Base-by-base conservation (phyloP, 1,140 invertebrate genomes). In the Formica selysi region DNA sequence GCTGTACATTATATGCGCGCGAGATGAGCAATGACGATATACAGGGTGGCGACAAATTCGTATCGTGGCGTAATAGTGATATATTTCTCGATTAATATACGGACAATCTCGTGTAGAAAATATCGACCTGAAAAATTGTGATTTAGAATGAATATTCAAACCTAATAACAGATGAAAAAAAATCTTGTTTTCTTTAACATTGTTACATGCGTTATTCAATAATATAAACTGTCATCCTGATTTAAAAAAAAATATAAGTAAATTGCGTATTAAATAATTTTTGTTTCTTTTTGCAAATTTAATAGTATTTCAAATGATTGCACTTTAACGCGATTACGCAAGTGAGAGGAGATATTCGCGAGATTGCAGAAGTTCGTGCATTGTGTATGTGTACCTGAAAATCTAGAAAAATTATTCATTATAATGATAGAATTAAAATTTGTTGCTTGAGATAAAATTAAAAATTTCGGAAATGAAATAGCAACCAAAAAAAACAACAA, bases 41-140 rank as follows among this genome's bases (percentile, higher is more conserved):
- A 81, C 22, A 73, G 36, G 38, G 67, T 81, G 67, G 36, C 54
- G n/a, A 44, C 19, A 36, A 74, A 48, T 73, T 83, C 8, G 19
- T 44, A 7, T 13, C 13, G 6, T 36, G 11, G 2, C 10, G 29
- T 16, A 5, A 22, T 36, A 57, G 36, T 7, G 13, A 51, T 51
- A 19, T 19, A 16, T 51, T 16, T 13, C 22, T 57, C 3, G 2
- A 74, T 38, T n/a, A 26, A 59, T 57, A 7, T 41, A 11, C 48
- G 16, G 48, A 16, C 22, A 10, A 62, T 62, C 11, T 62, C 59
- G 0, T 62, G 4, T 13, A 13, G 26, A 32, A 64, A 64, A 64
- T 64, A 76, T 38, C 4, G 8, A 41, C 22, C 19, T 62, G 22
- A 10, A 19, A 29, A 62, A 44, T 19, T 19, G 5, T 48, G 4